A percentile compares a stretch with the other conserved stretches of the same genome.
Conservation (phyloP, 2,113 vertebrate species). For the Hippocampus abdominalis region DNA sequence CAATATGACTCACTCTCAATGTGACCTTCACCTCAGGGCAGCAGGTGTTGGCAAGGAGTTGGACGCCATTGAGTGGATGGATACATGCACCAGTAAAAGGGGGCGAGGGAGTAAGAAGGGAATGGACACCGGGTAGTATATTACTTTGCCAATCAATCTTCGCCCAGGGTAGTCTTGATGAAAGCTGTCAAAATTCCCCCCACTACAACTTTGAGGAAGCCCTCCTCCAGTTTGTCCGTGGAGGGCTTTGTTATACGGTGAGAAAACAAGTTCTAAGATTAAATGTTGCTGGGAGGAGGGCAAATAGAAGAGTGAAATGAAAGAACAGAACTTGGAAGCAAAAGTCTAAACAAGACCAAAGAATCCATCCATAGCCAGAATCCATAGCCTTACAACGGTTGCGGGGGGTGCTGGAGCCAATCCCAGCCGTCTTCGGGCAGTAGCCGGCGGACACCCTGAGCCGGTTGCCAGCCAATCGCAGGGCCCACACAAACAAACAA, state of each 20-base stretch:
- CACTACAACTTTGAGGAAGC: slow-evolving; percentile 61
- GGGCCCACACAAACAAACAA: no score
- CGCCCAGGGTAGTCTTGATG: slow-evolving; percentile 59
- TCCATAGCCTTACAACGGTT: no score
- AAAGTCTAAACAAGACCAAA: background rate
- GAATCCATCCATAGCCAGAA: no score
- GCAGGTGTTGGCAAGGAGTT: slow-evolving; percentile 51
- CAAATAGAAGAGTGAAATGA: slow-evolving; percentile 21
- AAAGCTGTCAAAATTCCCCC: slow-evolving; percentile 69
- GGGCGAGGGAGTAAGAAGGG: slow-evolving; percentile 33
- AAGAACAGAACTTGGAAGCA: slow-evolving; percentile 17
- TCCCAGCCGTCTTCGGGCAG: no score
- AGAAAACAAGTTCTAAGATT: slow-evolving; percentile 67
- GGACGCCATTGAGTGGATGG: slow-evolving; percentile 36
- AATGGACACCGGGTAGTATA: slow-evolving; percentile 69
- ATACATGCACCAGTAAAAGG: slow-evolving; percentile 49
- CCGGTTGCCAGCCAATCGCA: no score
- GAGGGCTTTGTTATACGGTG: slow-evolving; percentile 49
- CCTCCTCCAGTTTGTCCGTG: slow-evolving; percentile 68
- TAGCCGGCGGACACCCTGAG: no score
- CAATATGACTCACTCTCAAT: slow-evolving; percentile 24
- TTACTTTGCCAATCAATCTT: slow-evolving; percentile 79
- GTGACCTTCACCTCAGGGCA: slow-evolving; percentile 49
- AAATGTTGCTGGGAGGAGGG: slow-evolving; percentile 55
- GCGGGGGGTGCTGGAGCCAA: no score